These are phyloP conservation scores for Noctua comes DNA, from an alignment of 2,888 invertebrate genomes.

Conservation along the genomic window DNA sequence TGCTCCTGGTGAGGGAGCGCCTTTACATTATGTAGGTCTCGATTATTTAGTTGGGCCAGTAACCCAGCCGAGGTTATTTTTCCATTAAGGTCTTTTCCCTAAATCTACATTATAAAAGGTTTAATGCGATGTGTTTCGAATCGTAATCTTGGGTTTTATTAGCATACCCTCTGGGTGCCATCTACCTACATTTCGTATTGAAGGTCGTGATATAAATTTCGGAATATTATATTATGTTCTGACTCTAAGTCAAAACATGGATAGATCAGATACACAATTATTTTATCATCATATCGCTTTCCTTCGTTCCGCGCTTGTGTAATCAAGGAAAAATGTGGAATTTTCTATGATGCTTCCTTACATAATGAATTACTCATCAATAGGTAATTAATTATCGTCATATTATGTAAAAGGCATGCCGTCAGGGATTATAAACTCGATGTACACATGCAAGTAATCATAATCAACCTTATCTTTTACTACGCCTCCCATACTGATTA, in stretches of 20 bases:
- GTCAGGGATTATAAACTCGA: conserved; percentile 30
- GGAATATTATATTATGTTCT: neutral
- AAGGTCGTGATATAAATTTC: conserved; percentile 11
- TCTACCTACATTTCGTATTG: conserved; percentile 14
- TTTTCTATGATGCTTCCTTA: conserved; percentile 35
- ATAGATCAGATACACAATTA: neutral
- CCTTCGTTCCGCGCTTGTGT: neutral
- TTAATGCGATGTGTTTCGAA: conserved; percentile 38
- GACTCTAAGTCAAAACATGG: neutral
- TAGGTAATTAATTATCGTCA: conserved; percentile 19
- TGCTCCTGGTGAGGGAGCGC: too few species aligned
- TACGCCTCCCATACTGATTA: conserved; percentile 14
- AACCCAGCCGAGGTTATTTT: conserved; percentile 25
- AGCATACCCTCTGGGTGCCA: conserved; percentile 2
- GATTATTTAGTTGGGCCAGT: conserved; percentile 16
- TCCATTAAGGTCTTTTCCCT: conserved; percentile 29
- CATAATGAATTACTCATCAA: conserved; percentile 28
- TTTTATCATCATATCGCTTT: neutral
- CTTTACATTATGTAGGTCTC: conserved; percentile 11
- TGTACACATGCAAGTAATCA: conserved; percentile 6
- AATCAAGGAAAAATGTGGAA: conserved; percentile 24
- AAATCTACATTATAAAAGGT: conserved; percentile 50
- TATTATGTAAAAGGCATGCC: conserved; percentile 23
- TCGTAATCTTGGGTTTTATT: conserved; percentile 46
- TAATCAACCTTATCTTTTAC: conserved; percentile 32